These are phyloP conservation scores for Arctocebus calabarensis DNA, from an alignment of 2,797 vertebrate species.

Conservation along the genomic window DNA sequence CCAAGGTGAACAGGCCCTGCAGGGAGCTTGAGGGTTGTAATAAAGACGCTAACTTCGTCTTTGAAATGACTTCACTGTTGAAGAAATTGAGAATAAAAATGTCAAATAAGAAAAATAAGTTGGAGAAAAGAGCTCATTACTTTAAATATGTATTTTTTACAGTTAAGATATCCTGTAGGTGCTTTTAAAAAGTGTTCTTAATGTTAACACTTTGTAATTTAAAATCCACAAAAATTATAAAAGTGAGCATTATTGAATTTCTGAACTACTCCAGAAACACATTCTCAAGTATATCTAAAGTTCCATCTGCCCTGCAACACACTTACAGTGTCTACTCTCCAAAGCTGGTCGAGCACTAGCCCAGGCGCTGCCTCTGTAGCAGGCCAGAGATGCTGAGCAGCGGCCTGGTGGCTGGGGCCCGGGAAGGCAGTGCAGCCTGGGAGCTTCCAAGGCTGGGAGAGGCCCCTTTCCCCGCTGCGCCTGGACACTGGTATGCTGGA, in stretches of 20 bases:
- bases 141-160: not conserved
- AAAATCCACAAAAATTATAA: not conserved
- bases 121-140: not conserved
- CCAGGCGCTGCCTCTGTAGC: slow-evolving; percentile 84
- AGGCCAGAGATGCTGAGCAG: slow-evolving; percentile 86
- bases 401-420: slow-evolving; percentile 60
- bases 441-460: slow-evolving; percentile 85
- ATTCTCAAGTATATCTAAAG: rapidly evolving
- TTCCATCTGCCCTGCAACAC: not conserved
- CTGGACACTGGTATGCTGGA: slow-evolving; percentile 66
- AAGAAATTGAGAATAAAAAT: not conserved
- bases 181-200: not conserved
- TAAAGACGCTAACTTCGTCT: not conserved
- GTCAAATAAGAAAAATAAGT: not conserved
- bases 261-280: not conserved
- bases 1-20: slow-evolving; percentile 72
- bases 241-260: not conserved
- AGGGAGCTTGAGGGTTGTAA: not conserved
- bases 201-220: not conserved
- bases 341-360: slow-evolving; percentile 67
- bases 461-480: slow-evolving; percentile 79
- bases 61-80: not conserved
- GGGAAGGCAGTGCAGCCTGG: slow-evolving; percentile 85
- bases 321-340: rapidly evolving
- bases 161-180: not conserved